Base-by-base conservation (phyloP, 2,888 invertebrate genomes). In the Troilus luridus region DNA sequence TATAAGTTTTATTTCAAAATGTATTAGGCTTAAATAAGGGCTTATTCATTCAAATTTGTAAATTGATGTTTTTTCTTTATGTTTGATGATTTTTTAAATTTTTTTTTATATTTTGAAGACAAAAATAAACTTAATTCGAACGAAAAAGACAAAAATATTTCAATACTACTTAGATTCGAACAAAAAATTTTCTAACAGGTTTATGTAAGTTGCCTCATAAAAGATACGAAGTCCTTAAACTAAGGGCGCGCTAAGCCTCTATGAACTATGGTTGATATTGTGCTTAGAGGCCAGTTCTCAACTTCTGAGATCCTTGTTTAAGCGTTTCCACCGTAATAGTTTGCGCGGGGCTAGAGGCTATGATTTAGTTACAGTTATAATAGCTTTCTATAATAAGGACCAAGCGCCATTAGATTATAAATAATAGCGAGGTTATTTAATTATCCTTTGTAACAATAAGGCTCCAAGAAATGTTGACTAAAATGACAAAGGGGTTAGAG, bases 321-420 rank as follows among this genome's bases (percentile, higher is more conserved):
- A 77, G 72, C 72, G 41, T 77, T 77, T 41, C 17, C 14, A 77
- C 72, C 72, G 41, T 77, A 77, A 77, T 41, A 77, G 72, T 77
- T 24, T 0, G 7, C 14, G 59, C 8, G 17, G 72, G 8, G 17
- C 19, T 77, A 19, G 41, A 41, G 72, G 19, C 27, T 41, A 11
- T 77, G 72, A 77, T 77, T 77, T 77, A 77, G 24, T 77, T 77
- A 19, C 72, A 9, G 27, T 77, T 77, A 77, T 77, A 77, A 77
- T 77, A 41, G 72, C 72, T 77, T 77, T 77, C 72, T 77, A 41
- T 17, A 27, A 6, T 41, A 77, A 77, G 27, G 0, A 77, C 17
- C 24, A 0, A 41, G 21, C 11, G 9, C 8, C 0, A 21, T 41
- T 77, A 77, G 8, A 41, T 27, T 41, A 41, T 41, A 41, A 27